Conservation (phyloP, 2,113 vertebrate species). For the Crotalus helleri region DNA sequence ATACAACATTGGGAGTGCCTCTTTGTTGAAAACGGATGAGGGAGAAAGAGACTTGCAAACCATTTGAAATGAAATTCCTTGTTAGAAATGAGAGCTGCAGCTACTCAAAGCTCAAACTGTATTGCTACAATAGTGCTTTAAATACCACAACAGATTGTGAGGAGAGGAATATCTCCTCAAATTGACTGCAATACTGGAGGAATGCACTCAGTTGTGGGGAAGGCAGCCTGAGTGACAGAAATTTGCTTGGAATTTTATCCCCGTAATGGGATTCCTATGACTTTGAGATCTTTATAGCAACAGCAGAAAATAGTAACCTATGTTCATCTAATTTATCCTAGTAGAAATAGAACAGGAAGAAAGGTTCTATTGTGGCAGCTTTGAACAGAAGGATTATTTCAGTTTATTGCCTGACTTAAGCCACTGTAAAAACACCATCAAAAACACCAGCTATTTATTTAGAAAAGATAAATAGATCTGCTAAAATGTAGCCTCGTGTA, state of each 20-base stretch:
- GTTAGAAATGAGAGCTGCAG: background rate
- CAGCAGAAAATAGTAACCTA: background rate
- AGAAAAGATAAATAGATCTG: background rate
- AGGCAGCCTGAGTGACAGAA: background rate
- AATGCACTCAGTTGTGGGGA: background rate
- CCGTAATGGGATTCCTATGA: background rate
- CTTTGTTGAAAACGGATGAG: background rate
- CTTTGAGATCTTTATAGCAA: conserved; percentile 9
- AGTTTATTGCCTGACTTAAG: background rate
- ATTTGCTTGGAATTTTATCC: background rate
- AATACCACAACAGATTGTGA: background rate
- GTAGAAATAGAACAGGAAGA: conserved; percentile 1
- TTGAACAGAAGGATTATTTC: background rate
- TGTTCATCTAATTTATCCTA: conserved; percentile 12
- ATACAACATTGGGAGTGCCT: background rate
- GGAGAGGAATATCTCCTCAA: background rate
- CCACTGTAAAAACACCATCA: background rate
- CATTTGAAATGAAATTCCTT: background rate
- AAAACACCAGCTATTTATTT: background rate
- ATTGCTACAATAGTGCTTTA: background rate
- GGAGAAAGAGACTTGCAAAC: background rate
- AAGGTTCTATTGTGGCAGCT: background rate
- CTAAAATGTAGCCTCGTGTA: background rate
- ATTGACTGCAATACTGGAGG: background rate
- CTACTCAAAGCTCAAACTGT: background rate